These are phyloP conservation scores for Allolobophora icterica DNA, from an alignment of 2,888 invertebrate species.

Conservation along the genomic window DNA sequence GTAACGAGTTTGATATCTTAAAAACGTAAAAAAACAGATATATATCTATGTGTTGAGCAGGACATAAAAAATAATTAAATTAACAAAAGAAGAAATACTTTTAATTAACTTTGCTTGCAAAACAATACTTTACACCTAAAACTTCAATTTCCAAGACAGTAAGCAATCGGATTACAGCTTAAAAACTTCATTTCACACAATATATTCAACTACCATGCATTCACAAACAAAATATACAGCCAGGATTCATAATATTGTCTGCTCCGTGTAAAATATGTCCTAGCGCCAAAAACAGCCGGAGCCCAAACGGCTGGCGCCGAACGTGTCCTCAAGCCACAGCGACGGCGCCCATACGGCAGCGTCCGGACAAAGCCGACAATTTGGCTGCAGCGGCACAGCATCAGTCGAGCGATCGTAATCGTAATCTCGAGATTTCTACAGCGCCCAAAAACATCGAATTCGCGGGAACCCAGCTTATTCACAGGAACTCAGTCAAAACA, in stretches of 20 bases:
- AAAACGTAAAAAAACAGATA: background rate
- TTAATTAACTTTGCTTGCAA: background rate
- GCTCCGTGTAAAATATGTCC: background rate
- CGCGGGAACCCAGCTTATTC: accelerated
- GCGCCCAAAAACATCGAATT: no score
- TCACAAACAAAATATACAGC: background rate
- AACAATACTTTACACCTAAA: background rate
- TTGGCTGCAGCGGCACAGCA: background rate
- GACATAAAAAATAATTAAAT: background rate
- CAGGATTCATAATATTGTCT: background rate
- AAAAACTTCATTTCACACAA: background rate
- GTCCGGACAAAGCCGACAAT: background rate
- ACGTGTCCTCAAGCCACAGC: background rate
- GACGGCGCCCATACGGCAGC: background rate
- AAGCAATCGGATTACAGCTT: background rate
- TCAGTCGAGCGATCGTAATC: no score
- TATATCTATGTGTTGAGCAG: background rate
- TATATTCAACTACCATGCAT: background rate
- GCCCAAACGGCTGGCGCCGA: constrained; percentile 17
- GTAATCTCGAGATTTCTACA: no score
- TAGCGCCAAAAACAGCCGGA: background rate
- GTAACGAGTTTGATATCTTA: background rate
- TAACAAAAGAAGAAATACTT: background rate
- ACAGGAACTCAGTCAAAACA: no score
- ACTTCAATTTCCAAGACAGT: background rate